Conservation (phyloP, 2,797 vertebrate species). For the Sciurus vulgaris region DNA sequence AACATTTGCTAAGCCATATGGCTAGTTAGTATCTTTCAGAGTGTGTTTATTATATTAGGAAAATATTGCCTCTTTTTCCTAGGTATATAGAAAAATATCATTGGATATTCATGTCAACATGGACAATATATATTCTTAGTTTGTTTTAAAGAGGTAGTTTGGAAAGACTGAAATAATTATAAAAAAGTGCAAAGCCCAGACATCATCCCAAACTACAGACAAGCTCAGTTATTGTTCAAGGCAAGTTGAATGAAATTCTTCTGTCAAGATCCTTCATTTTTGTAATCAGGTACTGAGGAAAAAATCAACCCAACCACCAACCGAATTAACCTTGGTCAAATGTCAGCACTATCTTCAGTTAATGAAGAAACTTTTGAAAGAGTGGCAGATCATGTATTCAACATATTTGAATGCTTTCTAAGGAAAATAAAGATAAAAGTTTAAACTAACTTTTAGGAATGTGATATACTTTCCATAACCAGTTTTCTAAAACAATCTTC, state of each 20-base stretch:
- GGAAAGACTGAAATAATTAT: conserved; percentile 16
- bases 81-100: neutral
- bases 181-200: neutral
- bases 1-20: neutral
- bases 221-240: neutral
- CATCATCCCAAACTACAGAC: neutral
- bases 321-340: neutral
- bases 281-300: neutral
- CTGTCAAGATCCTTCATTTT: neutral
- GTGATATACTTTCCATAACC: neutral
- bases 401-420: neutral
- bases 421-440: neutral
- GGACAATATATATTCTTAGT: neutral
- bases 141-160: neutral
- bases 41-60: neutral
- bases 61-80: neutral
- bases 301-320: neutral
- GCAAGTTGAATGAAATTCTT: neutral
- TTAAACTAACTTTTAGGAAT: conserved; percentile 53
- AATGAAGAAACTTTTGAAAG: neutral
- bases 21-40: neutral
- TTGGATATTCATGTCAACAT: neutral
- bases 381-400: neutral
- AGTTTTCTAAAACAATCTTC: neutral
- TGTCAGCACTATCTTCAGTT: neutral